Conservation (phyloP, 1,140 invertebrate species). For the Rhyacophila brunnea region DNA sequence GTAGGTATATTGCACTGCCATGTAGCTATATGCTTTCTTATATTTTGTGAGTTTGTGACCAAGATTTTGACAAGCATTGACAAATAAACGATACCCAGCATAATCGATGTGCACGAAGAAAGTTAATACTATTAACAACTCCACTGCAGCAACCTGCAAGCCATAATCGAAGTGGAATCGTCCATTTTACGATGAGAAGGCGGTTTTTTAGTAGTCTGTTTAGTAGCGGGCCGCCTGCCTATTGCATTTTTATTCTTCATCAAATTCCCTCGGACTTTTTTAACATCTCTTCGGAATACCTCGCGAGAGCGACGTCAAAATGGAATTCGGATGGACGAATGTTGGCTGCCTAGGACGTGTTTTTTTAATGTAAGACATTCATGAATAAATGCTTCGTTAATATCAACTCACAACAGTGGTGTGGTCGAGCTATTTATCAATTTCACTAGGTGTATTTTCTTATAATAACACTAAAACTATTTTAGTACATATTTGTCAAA, state of each 20-base stretch:
- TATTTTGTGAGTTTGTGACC: no score
- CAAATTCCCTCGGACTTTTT: constrained; percentile 15
- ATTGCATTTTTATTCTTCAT: constrained; percentile 35
- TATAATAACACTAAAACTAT: no score
- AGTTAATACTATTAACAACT: no score
- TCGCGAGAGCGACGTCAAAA: not conserved
- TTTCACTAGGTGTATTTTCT: no score
- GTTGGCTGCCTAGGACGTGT: no score
- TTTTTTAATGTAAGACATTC: constrained; percentile 9
- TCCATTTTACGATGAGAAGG: constrained; percentile 29
- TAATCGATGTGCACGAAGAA: no score
- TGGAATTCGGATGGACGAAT: not conserved
- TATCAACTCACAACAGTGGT: not conserved
- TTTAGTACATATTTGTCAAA: no score
- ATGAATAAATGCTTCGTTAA: constrained; percentile 15
- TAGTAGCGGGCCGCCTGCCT: constrained; percentile 18
- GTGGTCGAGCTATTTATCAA: not conserved
- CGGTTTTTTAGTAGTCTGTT: constrained; percentile 29
- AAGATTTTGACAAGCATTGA: no score
- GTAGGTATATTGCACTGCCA: no score
- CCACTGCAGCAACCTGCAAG: constrained; percentile 2
- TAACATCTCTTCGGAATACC: constrained; percentile 7
- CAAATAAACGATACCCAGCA: no score
- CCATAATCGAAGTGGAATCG: constrained; percentile 18
- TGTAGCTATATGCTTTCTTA: no score